phyloP scores from a whole-genome alignment of 1,140 invertebrate genomes.

The Palaemon carinicauda region DNA sequence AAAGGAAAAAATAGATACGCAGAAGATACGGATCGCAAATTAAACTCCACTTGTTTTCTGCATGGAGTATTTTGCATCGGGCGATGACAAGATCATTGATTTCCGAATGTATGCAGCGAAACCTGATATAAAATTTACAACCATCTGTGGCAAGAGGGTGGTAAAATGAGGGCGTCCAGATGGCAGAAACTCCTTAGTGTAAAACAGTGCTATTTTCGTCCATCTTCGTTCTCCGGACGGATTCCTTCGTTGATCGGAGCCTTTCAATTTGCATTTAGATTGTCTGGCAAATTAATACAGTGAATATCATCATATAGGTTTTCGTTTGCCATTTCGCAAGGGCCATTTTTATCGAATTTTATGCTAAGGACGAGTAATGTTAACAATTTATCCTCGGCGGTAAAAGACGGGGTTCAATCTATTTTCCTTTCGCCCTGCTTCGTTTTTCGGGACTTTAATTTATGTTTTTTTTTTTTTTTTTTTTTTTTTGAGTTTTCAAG shows the following conservation, averaged over 20 bases:
- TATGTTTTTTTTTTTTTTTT: too few relatives aligned
- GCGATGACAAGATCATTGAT: not conserved
- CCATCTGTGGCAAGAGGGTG: not conserved
- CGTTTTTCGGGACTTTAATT: too few relatives aligned
- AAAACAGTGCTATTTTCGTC: not conserved
- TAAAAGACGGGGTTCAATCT: not conserved
- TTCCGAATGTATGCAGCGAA: conserved; percentile 4
- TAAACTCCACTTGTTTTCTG: not conserved
- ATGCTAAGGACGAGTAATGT: not conserved
- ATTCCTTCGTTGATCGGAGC: not conserved
- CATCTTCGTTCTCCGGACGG: not conserved
- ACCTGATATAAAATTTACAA: not conserved
- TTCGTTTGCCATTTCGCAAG: not conserved
- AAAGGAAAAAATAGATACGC: too few relatives aligned
- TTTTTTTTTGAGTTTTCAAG: too few relatives aligned
- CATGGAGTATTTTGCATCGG: not conserved
- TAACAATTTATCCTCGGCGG: not conserved
- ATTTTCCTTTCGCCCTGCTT: not conserved
- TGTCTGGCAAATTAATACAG: conserved; percentile 48
- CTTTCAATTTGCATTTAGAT: conserved; percentile 38
- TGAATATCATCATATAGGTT: conserved; percentile 35
- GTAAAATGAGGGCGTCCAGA: not conserved
- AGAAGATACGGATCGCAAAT: too few relatives aligned
- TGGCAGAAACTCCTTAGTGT: not conserved
- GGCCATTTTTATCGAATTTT: not conserved